phyloP scores from a whole-genome alignment of 2,888 invertebrate species.

The Melitaea athalia region DNA sequence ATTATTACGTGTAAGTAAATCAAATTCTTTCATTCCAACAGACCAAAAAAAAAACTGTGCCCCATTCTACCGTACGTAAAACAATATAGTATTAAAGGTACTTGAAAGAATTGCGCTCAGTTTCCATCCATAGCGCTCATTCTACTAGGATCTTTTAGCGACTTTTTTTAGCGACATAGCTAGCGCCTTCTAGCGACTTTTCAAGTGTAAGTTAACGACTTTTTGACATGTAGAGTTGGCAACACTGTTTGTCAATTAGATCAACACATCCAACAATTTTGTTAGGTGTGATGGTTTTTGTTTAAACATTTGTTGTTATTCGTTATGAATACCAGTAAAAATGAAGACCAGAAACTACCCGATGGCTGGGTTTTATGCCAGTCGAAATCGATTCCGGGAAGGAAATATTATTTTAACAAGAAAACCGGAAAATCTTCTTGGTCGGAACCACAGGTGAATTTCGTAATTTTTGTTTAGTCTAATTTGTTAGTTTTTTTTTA shows the following conservation, averaged over 20 bases:
- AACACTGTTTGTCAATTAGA: constrained; percentile 34
- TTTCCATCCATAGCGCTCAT: too few relatives aligned
- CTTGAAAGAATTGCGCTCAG: too few relatives aligned
- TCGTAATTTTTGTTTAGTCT: constrained; percentile 47
- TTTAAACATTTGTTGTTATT: constrained; percentile 39
- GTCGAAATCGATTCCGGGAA: constrained; percentile 72
- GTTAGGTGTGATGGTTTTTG: constrained; percentile 30
- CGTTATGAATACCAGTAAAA: constrained; percentile 66
- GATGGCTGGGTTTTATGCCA: constrained; percentile 73
- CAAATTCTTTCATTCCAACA: too few relatives aligned
- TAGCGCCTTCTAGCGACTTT: too few relatives aligned
- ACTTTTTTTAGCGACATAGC: too few relatives aligned
- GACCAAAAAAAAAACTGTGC: too few relatives aligned
- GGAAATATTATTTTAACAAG: constrained; percentile 75
- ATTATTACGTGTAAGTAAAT: too few relatives aligned
- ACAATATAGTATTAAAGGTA: too few relatives aligned
- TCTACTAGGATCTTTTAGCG: too few relatives aligned
- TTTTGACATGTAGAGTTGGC: too few relatives aligned
- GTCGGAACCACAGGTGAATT: constrained; percentile 73
- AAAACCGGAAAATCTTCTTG: constrained; percentile 76
- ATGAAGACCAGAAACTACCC: constrained; percentile 68
- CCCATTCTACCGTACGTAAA: too few relatives aligned
- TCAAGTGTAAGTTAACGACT: too few relatives aligned
- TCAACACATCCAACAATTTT: constrained; percentile 35
- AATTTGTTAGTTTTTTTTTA: constrained; percentile 19